These are phyloP conservation scores for Aphelinus atriplicis DNA, from an alignment of 1,140 invertebrate genomes.

Conservation along the genomic window DNA sequence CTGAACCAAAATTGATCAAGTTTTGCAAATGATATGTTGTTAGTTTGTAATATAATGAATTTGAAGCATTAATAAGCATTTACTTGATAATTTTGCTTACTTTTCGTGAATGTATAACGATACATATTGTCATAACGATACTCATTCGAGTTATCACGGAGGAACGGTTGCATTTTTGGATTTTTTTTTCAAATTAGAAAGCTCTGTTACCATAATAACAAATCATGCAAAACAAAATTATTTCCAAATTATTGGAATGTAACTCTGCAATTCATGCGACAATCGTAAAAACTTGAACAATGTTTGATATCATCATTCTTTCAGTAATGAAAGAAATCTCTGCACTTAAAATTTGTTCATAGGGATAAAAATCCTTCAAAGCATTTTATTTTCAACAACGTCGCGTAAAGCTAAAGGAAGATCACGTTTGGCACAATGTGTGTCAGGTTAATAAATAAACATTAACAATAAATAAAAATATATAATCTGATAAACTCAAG, in stretches of 20 bases:
- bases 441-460: slow-evolving; percentile 1
- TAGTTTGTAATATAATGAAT: too few species aligned
- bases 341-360: too few species aligned
- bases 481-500: not conserved
- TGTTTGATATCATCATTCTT: not conserved
- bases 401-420: not conserved
- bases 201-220: too few species aligned
- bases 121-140: slow-evolving; percentile 8
- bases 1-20: too few species aligned
- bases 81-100: not conserved
- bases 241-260: slow-evolving; percentile 4
- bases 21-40: too few species aligned
- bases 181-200: not conserved
- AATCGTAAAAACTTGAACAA: not conserved
- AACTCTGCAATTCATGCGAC: not conserved
- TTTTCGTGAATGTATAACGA: slow-evolving; percentile 12
- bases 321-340: too few species aligned
- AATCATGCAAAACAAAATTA: not conserved
- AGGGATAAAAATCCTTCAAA: too few species aligned
- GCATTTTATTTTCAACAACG: too few species aligned
- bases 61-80: not conserved
- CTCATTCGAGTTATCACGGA: not conserved
- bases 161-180: not conserved
- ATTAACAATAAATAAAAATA: not conserved
- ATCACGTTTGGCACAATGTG: slow-evolving; percentile 18